Evolutionary conservation across 2,113 vertebrate genomes (phyloP).

Genomic region (Pteruthius melanotis): DNA sequence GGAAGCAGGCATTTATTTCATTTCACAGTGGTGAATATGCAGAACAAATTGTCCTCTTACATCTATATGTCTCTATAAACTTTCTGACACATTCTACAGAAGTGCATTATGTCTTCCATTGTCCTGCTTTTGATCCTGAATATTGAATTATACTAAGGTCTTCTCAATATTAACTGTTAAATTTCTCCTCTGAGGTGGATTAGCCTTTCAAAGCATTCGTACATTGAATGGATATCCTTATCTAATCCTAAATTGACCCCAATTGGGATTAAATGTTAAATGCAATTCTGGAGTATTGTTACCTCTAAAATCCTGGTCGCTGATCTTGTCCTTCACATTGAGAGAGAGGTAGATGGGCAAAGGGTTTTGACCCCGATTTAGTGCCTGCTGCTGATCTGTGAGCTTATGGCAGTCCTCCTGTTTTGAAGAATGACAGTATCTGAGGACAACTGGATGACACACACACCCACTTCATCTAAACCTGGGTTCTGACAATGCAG

Average conservation of each 20-base stretch:
- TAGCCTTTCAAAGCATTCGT: neutral
- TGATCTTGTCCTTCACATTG: slow-evolving; percentile 80
- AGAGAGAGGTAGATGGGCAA: slow-evolving; percentile 84
- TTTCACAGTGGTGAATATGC: neutral
- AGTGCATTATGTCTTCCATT: neutral
- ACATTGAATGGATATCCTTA: neutral
- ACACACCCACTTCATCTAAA: neutral
- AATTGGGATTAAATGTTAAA: neutral
- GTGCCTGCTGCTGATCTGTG: slow-evolving; percentile 78
- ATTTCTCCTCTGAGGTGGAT: neutral
- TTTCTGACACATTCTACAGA: neutral
- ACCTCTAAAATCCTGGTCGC: slow-evolving; percentile 78
- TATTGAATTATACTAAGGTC: neutral
- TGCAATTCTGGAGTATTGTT: slow-evolving; percentile 10
- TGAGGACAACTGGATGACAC: neutral
- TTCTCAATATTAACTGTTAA: neutral
- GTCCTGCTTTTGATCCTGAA: neutral
- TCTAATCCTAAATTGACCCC: neutral
- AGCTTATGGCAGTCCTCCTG: slow-evolving; percentile 76
- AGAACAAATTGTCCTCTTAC: neutral
- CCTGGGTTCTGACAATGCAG: neutral
- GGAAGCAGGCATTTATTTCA: neutral
- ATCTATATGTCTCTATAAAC: neutral
- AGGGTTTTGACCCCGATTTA: slow-evolving; percentile 81
- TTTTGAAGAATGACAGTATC: slow-evolving; percentile 17